Evolutionary conservation across 1,140 invertebrate genomes (phyloP).

Genomic region (Acarapis woodi): DNA sequence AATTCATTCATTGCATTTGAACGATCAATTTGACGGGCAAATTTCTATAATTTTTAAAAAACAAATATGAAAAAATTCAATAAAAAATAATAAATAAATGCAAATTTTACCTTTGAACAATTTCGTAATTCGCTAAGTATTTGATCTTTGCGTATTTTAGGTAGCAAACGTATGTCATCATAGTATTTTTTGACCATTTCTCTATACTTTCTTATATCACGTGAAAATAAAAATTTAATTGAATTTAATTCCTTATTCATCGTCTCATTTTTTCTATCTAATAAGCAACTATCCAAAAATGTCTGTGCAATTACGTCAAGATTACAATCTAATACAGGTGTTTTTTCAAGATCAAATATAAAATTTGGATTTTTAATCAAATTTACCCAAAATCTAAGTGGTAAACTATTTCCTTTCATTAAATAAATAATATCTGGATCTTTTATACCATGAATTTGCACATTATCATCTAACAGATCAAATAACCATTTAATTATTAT

Average conservation of each 20-base stretch:
- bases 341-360: conserved; percentile 84
- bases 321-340: conserved; percentile 61
- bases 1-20: too few species aligned
- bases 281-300: conserved; percentile 79
- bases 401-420: conserved; percentile 85
- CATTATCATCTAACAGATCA: conserved; percentile 70
- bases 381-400: conserved; percentile 82
- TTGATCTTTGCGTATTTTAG: too few species aligned
- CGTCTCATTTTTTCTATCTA: conserved; percentile 52
- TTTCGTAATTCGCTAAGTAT: too few species aligned
- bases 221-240: conserved; percentile 17
- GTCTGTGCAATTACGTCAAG: conserved; percentile 81
- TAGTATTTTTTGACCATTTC: conserved; percentile 14
- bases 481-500: conserved; percentile 83
- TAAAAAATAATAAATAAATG: too few species aligned
- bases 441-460: conserved; percentile 43
- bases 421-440: conserved; percentile 72
- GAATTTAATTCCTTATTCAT: conserved; percentile 16
- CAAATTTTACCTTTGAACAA: too few species aligned
- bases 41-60: too few species aligned
- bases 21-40: too few species aligned
- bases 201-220: conserved; percentile 15
- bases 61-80: too few species aligned
- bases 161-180: conserved; percentile 12
- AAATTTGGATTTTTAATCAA: conserved; percentile 91